phyloP scores from a whole-genome alignment of 2,797 vertebrate genomes.

The Catharus ustulatus region DNA sequence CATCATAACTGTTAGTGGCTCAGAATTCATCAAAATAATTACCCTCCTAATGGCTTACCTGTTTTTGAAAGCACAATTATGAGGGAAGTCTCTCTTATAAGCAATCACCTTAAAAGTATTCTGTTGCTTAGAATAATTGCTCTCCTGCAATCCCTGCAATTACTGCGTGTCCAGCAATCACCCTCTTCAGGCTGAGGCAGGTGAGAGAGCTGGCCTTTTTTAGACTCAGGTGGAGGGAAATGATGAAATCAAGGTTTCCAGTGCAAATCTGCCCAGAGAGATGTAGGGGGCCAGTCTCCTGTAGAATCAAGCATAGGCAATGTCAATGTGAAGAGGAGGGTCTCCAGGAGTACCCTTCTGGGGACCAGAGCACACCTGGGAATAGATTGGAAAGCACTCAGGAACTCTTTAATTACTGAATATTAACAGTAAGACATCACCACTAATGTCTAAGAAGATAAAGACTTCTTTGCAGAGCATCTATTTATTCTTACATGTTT shows the following conservation, averaged over 20 bases:
- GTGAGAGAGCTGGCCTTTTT: background rate
- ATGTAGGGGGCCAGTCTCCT: background rate
- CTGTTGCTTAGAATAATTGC: conserved; percentile 41
- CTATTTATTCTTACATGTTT: background rate
- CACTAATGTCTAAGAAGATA: background rate
- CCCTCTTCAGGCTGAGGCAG: background rate
- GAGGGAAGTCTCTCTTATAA: conserved; percentile 20
- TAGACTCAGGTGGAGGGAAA: background rate
- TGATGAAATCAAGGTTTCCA: background rate
- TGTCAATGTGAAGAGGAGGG: background rate
- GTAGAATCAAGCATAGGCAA: background rate
- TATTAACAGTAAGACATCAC: background rate
- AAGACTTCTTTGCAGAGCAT: background rate
- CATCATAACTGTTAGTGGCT: background rate
- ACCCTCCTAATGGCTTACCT: conserved; percentile 37
- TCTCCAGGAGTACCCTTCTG: background rate
- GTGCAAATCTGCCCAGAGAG: background rate
- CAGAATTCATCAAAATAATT: conserved; percentile 53
- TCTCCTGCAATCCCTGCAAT: background rate
- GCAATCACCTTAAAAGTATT: conserved; percentile 27
- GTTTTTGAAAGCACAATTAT: conserved; percentile 22
- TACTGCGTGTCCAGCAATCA: background rate
- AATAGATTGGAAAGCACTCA: background rate
- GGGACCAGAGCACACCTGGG: background rate
- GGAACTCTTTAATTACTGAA: background rate